Base-by-base conservation (phyloP, 2,888 invertebrate genomes). In the Neoscelio sp. region DNA sequence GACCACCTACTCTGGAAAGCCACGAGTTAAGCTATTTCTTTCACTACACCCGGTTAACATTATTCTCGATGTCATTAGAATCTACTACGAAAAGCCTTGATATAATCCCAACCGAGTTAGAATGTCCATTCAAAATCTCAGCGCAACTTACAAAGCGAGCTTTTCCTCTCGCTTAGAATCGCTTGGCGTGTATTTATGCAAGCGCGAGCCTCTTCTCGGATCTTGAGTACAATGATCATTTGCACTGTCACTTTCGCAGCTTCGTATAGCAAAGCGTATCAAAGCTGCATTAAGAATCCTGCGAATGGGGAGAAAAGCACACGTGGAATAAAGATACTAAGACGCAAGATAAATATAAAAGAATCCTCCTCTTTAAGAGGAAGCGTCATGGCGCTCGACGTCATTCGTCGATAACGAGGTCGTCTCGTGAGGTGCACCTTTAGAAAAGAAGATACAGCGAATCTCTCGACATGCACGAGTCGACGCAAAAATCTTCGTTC, bases 391-490 rank as follows among this genome's bases (percentile, higher is more conserved):
- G 54, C 33, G 67, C 64, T 71, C 67, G 75, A 79, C 75, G 70
- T 42, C 44, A 52, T 68, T 73, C 70, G 70, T 77, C 80, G 77
- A 76, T 80, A 77, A 80, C 77, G 68, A 73, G 64, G 64, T 56
- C 71, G 71, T 23, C n/a, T n/a, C 58, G 18, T 15, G 23, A 28
- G 13, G 58, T 7, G 42, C 13, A 56, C 28, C 56, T 80, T 79
- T 74, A 38, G 60, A 52, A 54, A 52, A 42, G 30, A 26, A 12
- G 50, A 52, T 17, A 33, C n/a, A 17, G 1, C n/a, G n/a, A n/a
- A n/a, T 20, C 6, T 15, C 10, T 28, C 30, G 33, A n/a, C 35
- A 30, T 35, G 20, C 17, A n/a, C 30, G 28, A 48, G 50, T 13
- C 33, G 52, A 10, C 44, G 28, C 38, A 50, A 46, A 70, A 75